A percentile compares a stretch with the other conserved stretches of the same genome.
These are phyloP conservation scores for Synergus umbraculus DNA, from an alignment of 2,888 invertebrate genomes.

Conservation along the genomic window DNA sequence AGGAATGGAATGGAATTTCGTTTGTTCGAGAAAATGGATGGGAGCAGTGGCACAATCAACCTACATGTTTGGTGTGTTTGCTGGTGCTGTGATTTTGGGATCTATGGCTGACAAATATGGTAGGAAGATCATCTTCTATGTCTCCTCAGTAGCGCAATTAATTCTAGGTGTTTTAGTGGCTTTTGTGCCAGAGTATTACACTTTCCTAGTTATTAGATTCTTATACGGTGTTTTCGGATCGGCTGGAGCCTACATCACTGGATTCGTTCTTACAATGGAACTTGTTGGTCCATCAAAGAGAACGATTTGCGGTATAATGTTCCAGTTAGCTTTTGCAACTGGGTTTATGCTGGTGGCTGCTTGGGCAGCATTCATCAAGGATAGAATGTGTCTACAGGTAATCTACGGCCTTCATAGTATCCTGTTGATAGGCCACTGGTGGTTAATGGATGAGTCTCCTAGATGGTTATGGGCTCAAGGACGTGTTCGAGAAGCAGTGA, in stretches of 20 bases:
- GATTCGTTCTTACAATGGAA: conserved; percentile 88
- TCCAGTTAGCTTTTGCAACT: conserved; percentile 87
- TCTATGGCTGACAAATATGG: conserved; percentile 89
- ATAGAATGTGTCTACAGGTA: conserved; percentile 87
- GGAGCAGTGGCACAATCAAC: conserved; percentile 87
- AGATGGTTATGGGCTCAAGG: conserved; percentile 94
- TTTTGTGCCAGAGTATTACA: conserved; percentile 87
- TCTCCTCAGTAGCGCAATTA: conserved; percentile 86
- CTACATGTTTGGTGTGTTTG: conserved; percentile 91
- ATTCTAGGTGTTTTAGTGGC: conserved; percentile 84
- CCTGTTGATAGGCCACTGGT: conserved; percentile 88
- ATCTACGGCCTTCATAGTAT: conserved; percentile 88
- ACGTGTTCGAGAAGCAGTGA: conserved; percentile 84
- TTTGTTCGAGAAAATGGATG: conserved; percentile 89
- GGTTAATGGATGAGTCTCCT: conserved; percentile 93
- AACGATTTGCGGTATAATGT: conserved; percentile 88
- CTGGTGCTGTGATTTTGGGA: conserved; percentile 88
- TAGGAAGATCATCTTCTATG: conserved; percentile 87
- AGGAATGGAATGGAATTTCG: conserved; percentile 90
- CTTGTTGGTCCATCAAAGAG: conserved; percentile 88
- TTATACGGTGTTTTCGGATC: conserved; percentile 90
- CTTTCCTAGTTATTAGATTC: conserved; percentile 84
- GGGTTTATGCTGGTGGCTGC: conserved; percentile 91
- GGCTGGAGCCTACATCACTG: conserved; percentile 84
- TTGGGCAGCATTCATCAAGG: conserved; percentile 88